Percentiles rank a stretch among this genome's conserved stretches.
Conservation (phyloP, 2,113 vertebrate species). For the Phaethornis superciliosus region DNA sequence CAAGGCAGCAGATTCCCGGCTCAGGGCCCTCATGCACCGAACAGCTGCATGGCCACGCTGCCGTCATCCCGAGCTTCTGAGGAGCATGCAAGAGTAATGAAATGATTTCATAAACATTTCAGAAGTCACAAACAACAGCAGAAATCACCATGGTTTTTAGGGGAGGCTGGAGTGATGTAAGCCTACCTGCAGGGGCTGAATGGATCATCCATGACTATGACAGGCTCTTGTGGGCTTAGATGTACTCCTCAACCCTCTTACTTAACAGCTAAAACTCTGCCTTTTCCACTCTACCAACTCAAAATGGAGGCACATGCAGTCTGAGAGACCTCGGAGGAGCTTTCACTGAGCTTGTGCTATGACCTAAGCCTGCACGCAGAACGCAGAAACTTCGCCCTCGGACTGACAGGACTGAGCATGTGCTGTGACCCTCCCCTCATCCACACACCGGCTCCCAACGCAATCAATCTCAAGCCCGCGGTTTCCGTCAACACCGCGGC, state of each 20-base stretch:
- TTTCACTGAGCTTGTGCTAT: constrained; percentile 95
- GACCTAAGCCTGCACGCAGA: constrained; percentile 96
- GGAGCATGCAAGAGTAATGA: constrained; percentile 58
- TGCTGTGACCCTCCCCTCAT: constrained; percentile 91
- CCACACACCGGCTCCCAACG: constrained; percentile 61
- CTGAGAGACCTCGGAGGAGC: constrained; percentile 83
- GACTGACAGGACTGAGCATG: constrained; percentile 94
- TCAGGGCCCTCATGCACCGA: constrained; percentile 29
- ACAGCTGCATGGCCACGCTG: background rate
- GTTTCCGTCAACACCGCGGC: constrained; percentile 85
- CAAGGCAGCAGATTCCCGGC: background rate
- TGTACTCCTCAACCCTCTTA: constrained; percentile 47
- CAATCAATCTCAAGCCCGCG: constrained; percentile 82
- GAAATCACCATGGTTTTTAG: constrained; percentile 12
- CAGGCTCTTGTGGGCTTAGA: constrained; percentile 76
- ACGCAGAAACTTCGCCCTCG: constrained; percentile 89
- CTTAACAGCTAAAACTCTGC: constrained; percentile 74
- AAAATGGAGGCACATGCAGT: constrained; percentile 98
- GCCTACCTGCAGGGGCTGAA: constrained; percentile 97
- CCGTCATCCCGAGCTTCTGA: background rate
- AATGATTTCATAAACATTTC: constrained; percentile 57
- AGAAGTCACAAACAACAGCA: constrained; percentile 54
- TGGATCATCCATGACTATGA: constrained; percentile 92
- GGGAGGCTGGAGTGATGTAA: constrained; percentile 67
- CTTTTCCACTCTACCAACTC: constrained; percentile 86